Evolutionary conservation across 2,888 invertebrate species (phyloP).

Genomic region (Cryptocephalus primarius): DNA sequence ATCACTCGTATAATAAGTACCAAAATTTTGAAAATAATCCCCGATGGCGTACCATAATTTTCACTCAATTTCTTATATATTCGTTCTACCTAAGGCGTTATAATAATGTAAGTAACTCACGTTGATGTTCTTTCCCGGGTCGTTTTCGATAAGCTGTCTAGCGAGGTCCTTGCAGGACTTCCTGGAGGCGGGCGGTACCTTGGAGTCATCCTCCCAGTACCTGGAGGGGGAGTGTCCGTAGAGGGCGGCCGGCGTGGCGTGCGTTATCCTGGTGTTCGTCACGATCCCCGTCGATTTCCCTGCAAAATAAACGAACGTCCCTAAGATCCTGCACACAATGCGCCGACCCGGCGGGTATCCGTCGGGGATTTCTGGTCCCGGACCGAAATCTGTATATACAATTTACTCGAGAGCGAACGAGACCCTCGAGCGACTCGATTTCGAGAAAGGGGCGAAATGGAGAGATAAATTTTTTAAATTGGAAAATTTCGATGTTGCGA

Average conservation of each 20-base stretch:
- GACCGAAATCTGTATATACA: too few relatives aligned
- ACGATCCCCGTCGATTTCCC: conserved; percentile 74
- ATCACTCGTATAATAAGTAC: too few relatives aligned
- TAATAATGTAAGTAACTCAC: conserved; percentile 36
- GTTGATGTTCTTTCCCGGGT: conserved; percentile 63
- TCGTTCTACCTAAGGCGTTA: background rate
- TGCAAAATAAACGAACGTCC: conserved; percentile 23
- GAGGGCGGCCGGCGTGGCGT: conserved; percentile 67
- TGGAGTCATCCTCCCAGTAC: conserved; percentile 71
- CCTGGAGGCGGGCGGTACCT: conserved; percentile 58
- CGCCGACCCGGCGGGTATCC: too few relatives aligned
- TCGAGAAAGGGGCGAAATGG: too few relatives aligned
- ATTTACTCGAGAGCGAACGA: too few relatives aligned
- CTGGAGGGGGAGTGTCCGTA: conserved; percentile 66
- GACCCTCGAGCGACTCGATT: too few relatives aligned
- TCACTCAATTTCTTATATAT: too few relatives aligned
- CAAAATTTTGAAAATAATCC: too few relatives aligned
- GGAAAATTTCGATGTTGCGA: too few relatives aligned
- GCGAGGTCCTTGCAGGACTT: conserved; percentile 71
- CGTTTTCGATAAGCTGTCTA: conserved; percentile 64
- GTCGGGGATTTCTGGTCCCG: too few relatives aligned
- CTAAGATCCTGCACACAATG: background rate
- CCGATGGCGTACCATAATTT: too few relatives aligned
- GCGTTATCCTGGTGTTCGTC: conserved; percentile 68
- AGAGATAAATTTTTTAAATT: too few relatives aligned